Base-by-base conservation (phyloP, 2,888 invertebrate species). In the Pimpla rufipes region DNA sequence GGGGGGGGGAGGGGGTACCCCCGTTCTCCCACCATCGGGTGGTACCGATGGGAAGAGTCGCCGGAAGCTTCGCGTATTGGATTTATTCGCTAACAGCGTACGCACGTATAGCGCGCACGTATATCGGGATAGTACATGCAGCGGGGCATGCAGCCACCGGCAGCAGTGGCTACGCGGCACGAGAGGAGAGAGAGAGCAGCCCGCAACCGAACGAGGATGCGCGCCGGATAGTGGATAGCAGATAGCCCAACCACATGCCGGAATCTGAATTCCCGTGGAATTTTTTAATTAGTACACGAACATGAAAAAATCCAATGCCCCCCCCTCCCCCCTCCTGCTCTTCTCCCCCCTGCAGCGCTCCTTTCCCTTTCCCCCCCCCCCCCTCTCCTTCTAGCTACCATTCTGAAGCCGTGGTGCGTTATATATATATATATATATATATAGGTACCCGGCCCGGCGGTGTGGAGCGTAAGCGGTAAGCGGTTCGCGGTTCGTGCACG, bases 271-370 rank as follows among this genome's bases (percentile, higher is more conserved):
- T 88, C 71, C 84, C 87, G 87, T 90, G 91, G 91, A 91, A 91
- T 91, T 91, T 91, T 91, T 91, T 91, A 91, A 91, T 91, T 91
- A 91, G 90, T 87, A 89, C 88, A 88, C 85, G 85, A 85, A 86
- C 85, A 85, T 87, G 82, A 82, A 88, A 90, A 90, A 89, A 88
- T 85, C 82, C 88, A 85, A 90, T 89, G 87, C 87, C 76, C 68
- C 84, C 76, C 21, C 21, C 64, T n/a, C 23, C 11, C 13, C 68
- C 18, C 59, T 7, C 16, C 55, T n/a, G n/a, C n/a, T n/a, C 10
- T 11, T 11, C 50, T n/a, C 18, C 68, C 37, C 42, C 10, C 3
- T 2, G 29, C 29, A 2, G 29, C 29, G 29, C 64, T n/a, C 10
- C 18, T 11, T 35, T n/a, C 18, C 50, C 37, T 23, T 4, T 2